A percentile compares a stretch with the other conserved stretches of the same genome.
Conservation (phyloP, 2,888 invertebrate species). For the Amiota mariae region DNA sequence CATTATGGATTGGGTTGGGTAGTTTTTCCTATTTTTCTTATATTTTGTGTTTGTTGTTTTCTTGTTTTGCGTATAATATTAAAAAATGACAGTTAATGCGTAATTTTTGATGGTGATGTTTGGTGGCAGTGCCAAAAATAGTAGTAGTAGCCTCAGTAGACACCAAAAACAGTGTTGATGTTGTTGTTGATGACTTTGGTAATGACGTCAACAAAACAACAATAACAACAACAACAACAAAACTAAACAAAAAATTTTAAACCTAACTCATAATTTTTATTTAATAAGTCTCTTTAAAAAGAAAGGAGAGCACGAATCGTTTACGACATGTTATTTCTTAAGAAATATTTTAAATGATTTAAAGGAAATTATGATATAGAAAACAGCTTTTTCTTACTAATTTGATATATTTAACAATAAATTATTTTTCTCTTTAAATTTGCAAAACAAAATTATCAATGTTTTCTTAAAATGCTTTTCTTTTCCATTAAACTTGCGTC, state of each 20-base stretch:
- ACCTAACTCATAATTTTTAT: slow-evolving; percentile 9
- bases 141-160: not conserved
- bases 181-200: slow-evolving; percentile 15
- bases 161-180: not conserved
- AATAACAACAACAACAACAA: not conserved
- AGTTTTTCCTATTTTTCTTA: not conserved
- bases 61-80: not conserved
- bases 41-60: not conserved
- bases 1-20: not conserved
- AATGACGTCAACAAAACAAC: slow-evolving; percentile 15
- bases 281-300: not conserved
- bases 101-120: not conserved
- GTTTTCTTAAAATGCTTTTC: not conserved
- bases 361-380: too few relatives aligned
- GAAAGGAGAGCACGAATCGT: not conserved
- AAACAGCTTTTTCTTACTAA: too few relatives aligned
- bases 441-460: not conserved
- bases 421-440: not conserved
- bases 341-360: too few relatives aligned
- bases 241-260: not conserved
- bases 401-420: not conserved
- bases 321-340: too few relatives aligned
- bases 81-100: slow-evolving; percentile 14
- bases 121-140: not conserved
- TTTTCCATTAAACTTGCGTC: not conserved